Evolutionary conservation across 2,797 vertebrate species (phyloP).

Genomic region (Tamandua tetradactyla): DNA sequence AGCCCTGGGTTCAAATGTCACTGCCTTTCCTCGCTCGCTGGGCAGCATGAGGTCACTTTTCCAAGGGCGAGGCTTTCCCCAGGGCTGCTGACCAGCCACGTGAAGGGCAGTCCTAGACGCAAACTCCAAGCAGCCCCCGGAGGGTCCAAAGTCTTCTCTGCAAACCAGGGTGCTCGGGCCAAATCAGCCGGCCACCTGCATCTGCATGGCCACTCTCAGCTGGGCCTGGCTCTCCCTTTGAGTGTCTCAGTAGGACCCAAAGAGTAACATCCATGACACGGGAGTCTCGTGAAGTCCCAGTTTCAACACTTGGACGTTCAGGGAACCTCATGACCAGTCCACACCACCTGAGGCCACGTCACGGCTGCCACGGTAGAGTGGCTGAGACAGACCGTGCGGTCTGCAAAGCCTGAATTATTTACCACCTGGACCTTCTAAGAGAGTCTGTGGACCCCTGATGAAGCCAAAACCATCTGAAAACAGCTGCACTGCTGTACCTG

Average conservation of each 20-base stretch:
- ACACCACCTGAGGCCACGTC: fast-evolving
- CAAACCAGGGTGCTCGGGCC: too few relatives aligned
- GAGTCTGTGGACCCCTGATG: neutral
- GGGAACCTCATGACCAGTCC: neutral
- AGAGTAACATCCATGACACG: fast-evolving
- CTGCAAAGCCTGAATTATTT: fast-evolving
- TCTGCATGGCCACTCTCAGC: too few relatives aligned
- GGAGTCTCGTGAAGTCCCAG: fast-evolving
- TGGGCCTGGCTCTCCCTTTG: too few relatives aligned
- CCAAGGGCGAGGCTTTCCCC: neutral
- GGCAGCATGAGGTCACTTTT: neutral
- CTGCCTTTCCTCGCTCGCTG: fast-evolving
- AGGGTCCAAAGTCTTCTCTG: neutral
- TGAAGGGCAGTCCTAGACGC: fast-evolving
- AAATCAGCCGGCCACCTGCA: too few relatives aligned
- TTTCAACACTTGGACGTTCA: fast-evolving
- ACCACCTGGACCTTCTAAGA: fast-evolving
- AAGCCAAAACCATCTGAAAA: neutral
- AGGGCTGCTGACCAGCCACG: fast-evolving
- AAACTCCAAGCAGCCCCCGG: too few relatives aligned
- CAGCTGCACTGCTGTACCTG: too few relatives aligned
- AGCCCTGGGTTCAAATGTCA: neutral
- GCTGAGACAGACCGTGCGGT: fast-evolving
- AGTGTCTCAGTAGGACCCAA: neutral
- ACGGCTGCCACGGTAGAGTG: fast-evolving